Evolutionary conservation across 2,113 vertebrate genomes (phyloP).

Genomic region (Thalassarche chlororhynchos): DNA sequence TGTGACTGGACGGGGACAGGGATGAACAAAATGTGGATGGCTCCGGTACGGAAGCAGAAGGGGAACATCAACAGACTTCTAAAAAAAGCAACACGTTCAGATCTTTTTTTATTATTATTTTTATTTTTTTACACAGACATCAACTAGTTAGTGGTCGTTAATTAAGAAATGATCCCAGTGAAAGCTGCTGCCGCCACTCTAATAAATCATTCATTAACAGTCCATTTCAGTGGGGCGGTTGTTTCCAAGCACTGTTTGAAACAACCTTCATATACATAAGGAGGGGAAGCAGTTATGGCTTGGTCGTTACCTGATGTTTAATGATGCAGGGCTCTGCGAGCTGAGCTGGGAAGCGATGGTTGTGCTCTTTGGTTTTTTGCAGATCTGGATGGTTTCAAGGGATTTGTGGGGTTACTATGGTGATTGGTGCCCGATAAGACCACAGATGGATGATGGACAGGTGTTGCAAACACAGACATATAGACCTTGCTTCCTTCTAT

Average conservation of each 20-base stretch:
- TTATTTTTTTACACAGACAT: neutral
- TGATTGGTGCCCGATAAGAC: neutral
- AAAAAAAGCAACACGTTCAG: neutral
- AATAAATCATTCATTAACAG: conserved; percentile 79
- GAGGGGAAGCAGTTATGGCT: neutral
- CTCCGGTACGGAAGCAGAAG: neutral
- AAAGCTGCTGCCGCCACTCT: conserved; percentile 21
- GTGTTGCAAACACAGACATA: neutral
- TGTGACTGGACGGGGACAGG: neutral
- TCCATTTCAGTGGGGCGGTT: conserved; percentile 35
- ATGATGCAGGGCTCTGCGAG: conserved; percentile 10
- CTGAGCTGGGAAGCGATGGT: neutral
- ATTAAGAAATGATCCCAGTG: conserved; percentile 69
- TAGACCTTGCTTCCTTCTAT: neutral
- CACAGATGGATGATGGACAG: neutral
- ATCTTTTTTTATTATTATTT: neutral
- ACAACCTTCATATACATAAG: neutral
- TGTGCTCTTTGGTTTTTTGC: neutral
- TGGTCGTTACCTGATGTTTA: conserved; percentile 55
- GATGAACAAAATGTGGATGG: neutral
- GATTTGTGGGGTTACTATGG: conserved; percentile 4
- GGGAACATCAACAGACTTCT: neutral
- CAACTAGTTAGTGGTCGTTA: conserved; percentile 67
- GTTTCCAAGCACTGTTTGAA: conserved; percentile 16
- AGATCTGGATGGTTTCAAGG: neutral